phyloP scores from a whole-genome alignment of 2,888 invertebrate species.

The Hypena proboscidalis region DNA sequence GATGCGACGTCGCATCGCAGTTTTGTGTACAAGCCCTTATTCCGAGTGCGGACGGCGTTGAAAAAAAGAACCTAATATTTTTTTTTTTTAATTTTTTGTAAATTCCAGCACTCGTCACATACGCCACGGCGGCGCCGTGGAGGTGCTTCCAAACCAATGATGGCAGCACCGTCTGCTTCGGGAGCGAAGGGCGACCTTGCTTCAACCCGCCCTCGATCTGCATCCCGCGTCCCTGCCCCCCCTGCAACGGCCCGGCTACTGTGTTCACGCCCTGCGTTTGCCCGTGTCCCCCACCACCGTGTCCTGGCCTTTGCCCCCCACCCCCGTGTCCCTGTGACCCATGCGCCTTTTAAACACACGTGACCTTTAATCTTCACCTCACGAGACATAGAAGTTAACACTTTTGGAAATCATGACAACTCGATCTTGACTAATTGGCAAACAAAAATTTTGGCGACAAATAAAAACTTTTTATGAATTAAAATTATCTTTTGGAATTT shows the following conservation, averaged over 20 bases:
- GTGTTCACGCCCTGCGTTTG: constrained; percentile 53
- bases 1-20: no score
- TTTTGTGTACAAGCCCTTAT: no score
- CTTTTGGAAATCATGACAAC: not conserved
- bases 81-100: not conserved
- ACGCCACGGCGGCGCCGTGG: constrained; percentile 63
- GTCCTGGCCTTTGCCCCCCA: constrained; percentile 17
- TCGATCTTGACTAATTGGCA: no score
- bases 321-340: constrained; percentile 30
- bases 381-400: constrained; percentile 1
- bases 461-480: no score
- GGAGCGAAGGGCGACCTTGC: constrained; percentile 47
- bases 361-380: no score
- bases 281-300: constrained; percentile 21
- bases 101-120: constrained; percentile 56
- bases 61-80: no score
- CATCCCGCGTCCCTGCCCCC: constrained; percentile 44
- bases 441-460: no score
- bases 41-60: no score
- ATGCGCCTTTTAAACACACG: no score
- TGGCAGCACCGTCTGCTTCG: constrained; percentile 60
- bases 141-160: constrained; percentile 54
- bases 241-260: constrained; percentile 55
- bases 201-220: constrained; percentile 54
- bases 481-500: no score